phyloP scores from a whole-genome alignment of 2,888 invertebrate genomes.

The Rhaphigaster nebulosa region DNA sequence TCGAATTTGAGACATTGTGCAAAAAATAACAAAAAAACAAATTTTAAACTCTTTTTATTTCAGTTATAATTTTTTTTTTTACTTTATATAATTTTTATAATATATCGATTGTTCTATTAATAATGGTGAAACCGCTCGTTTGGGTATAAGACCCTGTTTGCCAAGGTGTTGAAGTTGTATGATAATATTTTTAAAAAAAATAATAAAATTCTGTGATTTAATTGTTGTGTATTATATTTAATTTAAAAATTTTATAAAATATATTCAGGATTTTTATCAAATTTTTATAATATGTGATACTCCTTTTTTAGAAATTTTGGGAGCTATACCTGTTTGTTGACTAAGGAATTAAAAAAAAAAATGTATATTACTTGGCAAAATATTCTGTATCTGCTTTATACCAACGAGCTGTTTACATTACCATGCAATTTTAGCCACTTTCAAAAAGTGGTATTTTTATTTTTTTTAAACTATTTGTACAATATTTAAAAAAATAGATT shows the following conservation, averaged over 20 bases:
- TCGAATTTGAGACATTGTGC: background rate
- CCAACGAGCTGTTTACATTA: slow-evolving; percentile 51
- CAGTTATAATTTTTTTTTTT: slow-evolving; percentile 3
- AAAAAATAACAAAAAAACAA: slow-evolving; percentile 46
- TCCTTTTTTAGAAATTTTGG: slow-evolving; percentile 6
- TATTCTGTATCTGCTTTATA: background rate
- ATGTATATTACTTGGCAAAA: slow-evolving; percentile 37
- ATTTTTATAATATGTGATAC: slow-evolving; percentile 51
- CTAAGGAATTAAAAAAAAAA: slow-evolving; percentile 2
- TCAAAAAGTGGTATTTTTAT: slow-evolving; percentile 59
- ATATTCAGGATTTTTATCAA: slow-evolving; percentile 55
- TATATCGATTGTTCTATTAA: background rate
- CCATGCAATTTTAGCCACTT: slow-evolving; percentile 51
- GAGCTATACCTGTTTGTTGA: slow-evolving; percentile 15
- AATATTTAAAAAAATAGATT: slow-evolving; percentile 54
- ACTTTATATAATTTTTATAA: slow-evolving; percentile 39
- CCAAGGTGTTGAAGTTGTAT: slow-evolving; percentile 51
- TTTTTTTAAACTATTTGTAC: slow-evolving; percentile 52
- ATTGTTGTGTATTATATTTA: slow-evolving; percentile 59
- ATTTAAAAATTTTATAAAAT: slow-evolving; percentile 44
- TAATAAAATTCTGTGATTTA: slow-evolving; percentile 57
- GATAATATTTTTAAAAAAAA: slow-evolving; percentile 48
- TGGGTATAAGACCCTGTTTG: slow-evolving; percentile 44
- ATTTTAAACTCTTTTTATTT: slow-evolving; percentile 40
- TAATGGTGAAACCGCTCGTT: slow-evolving; percentile 58